Base-by-base conservation (phyloP, 53 echinoderm and acorn worm genomes). In the Stichopus horrens region DNA sequence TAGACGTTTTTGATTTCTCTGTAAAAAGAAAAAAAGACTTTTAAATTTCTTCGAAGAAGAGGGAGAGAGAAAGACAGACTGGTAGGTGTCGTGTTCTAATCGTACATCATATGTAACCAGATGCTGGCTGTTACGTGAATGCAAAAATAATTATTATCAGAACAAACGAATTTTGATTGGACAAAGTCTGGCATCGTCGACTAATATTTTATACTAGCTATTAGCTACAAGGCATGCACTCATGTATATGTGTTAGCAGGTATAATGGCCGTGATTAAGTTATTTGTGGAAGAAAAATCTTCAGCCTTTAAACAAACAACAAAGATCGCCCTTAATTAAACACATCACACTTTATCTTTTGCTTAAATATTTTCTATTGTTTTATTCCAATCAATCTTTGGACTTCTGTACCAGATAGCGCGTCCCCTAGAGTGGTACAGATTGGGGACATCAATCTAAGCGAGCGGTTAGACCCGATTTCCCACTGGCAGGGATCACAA, bases 311-410 rank as follows among this genome's bases (percentile, higher is more conserved):
- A 56, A 58, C 81, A 81, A 81, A 81, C 57, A 81, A 9, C 81
- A 13, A 5, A 18, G 56, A 56, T 56, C 56, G 56, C 5, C 5
- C 11, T 81, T 14, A 81, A 18, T 56, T 10, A 81, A 81, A 81
- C 81, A 81, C n/a, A n/a, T 71, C 63, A 13, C 23, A 5, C 23
- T 6, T 55, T 57, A 81, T 81, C 81, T 56, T 37, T 19, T 81
- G 58, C 20, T 58, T 20, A 81, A n/a, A 77, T 77, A 77, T 57
- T 21, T 37, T 81, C 81, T 20, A 81, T 81, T 81, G 81, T 81
- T 81, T 81, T 81, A 7, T 63, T 57, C 19, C 19, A 55, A 57
- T 81, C 56, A 81, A 54, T 81, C 81, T 81, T 81, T 81, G 81
- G 81, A 81, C 81, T 81, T 20, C 81, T 56, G 81, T 81, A 81